phyloP scores from a whole-genome alignment of 2,888 invertebrate species.

The Mermis nigrescens region DNA sequence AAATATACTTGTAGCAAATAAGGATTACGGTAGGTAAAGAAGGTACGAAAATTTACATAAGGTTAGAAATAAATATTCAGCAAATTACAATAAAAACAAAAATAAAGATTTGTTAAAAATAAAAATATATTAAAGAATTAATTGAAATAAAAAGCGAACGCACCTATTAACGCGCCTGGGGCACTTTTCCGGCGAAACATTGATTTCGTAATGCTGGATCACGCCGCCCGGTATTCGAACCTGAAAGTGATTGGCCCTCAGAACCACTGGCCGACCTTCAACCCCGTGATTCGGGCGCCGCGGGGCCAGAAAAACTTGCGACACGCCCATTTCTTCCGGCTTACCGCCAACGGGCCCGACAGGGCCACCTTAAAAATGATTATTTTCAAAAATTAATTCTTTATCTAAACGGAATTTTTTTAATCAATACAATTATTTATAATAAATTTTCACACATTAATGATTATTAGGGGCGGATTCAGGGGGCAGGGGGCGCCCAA shows the following conservation, averaged over 20 bases:
- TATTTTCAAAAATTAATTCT: too few species aligned
- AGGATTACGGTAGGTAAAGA: too few species aligned
- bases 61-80: background rate
- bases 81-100: background rate
- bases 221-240: constrained; percentile 94
- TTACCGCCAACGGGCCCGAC: background rate
- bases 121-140: too few species aligned
- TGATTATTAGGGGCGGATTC: too few species aligned
- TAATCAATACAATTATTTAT: background rate
- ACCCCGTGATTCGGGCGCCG: constrained; percentile 85
- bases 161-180: constrained; percentile 69
- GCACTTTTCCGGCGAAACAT: constrained; percentile 97
- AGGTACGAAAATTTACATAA: too few species aligned
- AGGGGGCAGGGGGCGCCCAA: too few species aligned
- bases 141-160: too few species aligned
- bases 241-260: constrained; percentile 97
- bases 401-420: background rate
- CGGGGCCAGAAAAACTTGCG: constrained; percentile 65
- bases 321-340: constrained; percentile 1
- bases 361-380: constrained; percentile 2
- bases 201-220: constrained; percentile 96
- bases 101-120: too few species aligned
- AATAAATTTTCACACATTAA: too few species aligned
- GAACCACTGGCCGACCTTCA: constrained; percentile 82
- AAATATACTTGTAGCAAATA: too few species aligned